A percentile compares a stretch with the other conserved stretches of the same genome.
Evolutionary conservation across 2,113 vertebrate genomes (phyloP).

Genomic region (Gallinago undulata): DNA sequence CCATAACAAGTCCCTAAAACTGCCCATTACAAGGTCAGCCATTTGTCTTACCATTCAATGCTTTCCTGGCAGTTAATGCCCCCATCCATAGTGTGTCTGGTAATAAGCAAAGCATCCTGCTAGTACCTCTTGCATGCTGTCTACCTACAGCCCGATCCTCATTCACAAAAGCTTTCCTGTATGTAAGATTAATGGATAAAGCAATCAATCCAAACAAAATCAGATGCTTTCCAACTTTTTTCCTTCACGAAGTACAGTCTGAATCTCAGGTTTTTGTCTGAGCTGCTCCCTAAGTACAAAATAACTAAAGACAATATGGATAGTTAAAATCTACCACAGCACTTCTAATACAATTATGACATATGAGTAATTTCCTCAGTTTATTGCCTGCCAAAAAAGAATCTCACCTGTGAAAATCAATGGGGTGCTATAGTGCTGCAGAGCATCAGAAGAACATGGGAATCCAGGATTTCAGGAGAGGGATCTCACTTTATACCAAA

Average conservation of each 20-base stretch:
- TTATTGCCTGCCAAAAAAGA: background rate
- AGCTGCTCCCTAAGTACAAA: background rate
- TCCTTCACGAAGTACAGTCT: background rate
- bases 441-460: background rate
- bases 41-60: background rate
- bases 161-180: slow-evolving; percentile 12
- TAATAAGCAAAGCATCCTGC: background rate
- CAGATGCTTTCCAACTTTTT: background rate
- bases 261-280: background rate
- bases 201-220: slow-evolving; percentile 47
- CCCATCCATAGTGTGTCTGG: background rate
- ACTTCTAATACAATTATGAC: background rate
- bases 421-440: background rate
- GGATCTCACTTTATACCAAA: background rate
- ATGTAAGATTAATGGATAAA: slow-evolving; percentile 4
- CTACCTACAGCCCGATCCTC: background rate
- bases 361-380: background rate
- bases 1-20: background rate
- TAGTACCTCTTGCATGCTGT: background rate
- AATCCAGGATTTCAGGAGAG: background rate
- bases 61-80: slow-evolving; percentile 11
- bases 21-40: slow-evolving; percentile 1
- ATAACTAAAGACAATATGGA: background rate
- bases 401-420: background rate
- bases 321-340: background rate